A percentile compares a stretch with the other conserved stretches of the same genome.
Evolutionary conservation across 2,113 vertebrate genomes (phyloP).

Genomic region (Acrocephalus kingi): DNA sequence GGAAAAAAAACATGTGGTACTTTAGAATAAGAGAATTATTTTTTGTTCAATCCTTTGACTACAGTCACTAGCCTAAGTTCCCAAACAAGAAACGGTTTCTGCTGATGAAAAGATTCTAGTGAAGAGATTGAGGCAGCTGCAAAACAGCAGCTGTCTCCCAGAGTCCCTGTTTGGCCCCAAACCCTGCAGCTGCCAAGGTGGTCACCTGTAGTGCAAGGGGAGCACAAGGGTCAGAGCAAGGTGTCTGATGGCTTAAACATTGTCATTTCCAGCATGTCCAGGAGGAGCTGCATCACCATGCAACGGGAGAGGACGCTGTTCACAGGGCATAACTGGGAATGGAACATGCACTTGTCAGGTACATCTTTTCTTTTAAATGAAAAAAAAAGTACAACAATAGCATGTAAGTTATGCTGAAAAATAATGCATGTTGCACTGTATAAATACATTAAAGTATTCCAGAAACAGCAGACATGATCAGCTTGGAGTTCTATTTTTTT

Average conservation of each 20-base stretch:
- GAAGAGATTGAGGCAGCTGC: background rate
- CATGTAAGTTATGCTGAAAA: background rate
- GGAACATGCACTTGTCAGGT: conserved; percentile 89
- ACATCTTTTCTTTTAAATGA: background rate
- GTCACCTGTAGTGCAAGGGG: background rate
- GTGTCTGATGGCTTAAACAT: background rate
- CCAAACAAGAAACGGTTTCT: background rate
- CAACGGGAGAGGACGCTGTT: conserved; percentile 79
- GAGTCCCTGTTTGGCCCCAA: background rate
- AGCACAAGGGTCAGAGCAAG: background rate
- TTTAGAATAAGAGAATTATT: background rate
- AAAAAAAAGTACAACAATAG: background rate
- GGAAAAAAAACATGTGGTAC: background rate
- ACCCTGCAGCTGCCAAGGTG: background rate
- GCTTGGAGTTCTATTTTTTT: background rate
- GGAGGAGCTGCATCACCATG: conserved; percentile 78
- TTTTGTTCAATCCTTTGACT: background rate
- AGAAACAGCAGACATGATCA: background rate
- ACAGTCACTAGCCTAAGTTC: background rate
- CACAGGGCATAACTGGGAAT: conserved; percentile 82
- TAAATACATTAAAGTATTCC: background rate
- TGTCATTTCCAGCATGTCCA: conserved; percentile 82
- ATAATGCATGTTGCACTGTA: too few species aligned
- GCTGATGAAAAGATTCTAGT: background rate
- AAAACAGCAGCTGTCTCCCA: background rate